Evolutionary conservation across 2,113 vertebrate species (phyloP).

Genomic region (Notiomystis cincta): DNA sequence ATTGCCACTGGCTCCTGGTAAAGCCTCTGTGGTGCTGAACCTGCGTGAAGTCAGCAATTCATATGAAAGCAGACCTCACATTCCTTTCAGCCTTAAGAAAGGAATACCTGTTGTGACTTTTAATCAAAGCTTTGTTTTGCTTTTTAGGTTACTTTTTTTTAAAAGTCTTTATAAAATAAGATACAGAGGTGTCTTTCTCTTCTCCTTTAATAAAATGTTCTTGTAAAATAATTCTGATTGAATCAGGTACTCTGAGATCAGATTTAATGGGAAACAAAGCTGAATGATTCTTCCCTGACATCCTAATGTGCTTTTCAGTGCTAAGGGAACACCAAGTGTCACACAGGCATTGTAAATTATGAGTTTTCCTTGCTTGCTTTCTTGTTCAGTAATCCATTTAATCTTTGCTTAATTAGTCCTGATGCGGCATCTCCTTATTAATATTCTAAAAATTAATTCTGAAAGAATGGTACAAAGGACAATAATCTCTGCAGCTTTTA

Average conservation of each 20-base stretch:
- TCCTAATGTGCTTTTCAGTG: not conserved
- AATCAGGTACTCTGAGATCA: not conserved
- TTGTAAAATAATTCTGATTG: not conserved
- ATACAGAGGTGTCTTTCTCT: not conserved
- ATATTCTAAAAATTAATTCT: not conserved
- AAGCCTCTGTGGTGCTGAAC: conserved; percentile 32
- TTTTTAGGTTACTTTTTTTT: not conserved
- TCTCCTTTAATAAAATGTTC: not conserved
- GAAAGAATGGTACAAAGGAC: not conserved
- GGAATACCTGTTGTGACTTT: conserved; percentile 25
- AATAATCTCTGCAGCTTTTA: not conserved
- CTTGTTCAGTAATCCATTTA: not conserved
- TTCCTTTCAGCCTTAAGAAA: conserved; percentile 13
- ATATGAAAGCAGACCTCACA: conserved; percentile 11
- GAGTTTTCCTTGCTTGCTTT: not conserved
- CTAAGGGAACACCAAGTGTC: not conserved
- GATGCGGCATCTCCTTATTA: not conserved
- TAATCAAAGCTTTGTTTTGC: not conserved
- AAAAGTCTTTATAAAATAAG: not conserved
- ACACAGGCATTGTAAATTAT: not conserved
- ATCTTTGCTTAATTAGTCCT: not conserved
- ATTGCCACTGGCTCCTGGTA: conserved; percentile 17
- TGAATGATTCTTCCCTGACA: not conserved
- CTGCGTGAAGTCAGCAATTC: conserved; percentile 35
- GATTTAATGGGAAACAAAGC: not conserved